Percentiles rank a stretch among this genome's conserved stretches.
Evolutionary conservation across 2,888 invertebrate species (phyloP).

Genomic region (Oscheius sp.): DNA sequence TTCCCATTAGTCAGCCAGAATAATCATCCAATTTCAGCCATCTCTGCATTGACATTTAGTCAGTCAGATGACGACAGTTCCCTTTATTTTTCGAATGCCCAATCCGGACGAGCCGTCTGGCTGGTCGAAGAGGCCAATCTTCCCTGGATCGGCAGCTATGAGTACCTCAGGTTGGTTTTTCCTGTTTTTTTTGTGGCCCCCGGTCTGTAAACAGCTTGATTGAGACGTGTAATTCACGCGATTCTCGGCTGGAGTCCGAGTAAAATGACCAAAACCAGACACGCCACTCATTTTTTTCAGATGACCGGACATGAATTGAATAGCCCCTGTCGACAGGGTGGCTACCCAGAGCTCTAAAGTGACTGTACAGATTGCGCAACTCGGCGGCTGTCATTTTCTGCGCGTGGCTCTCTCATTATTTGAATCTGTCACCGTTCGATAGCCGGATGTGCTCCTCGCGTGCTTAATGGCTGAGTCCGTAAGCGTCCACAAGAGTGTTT

Average conservation of each 20-base stretch:
- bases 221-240: background rate
- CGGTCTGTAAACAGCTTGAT: background rate
- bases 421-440: conserved; percentile 28
- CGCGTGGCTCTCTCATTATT: conserved; percentile 12
- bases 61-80: conserved; percentile 55
- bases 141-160: conserved; percentile 67
- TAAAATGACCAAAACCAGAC: conserved; percentile 18
- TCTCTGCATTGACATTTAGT: conserved; percentile 31
- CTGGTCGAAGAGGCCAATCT: conserved; percentile 56
- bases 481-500: conserved; percentile 39
- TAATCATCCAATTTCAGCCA: conserved; percentile 34
- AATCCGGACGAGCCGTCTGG: conserved; percentile 60
- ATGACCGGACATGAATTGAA: conserved; percentile 33
- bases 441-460: conserved; percentile 33
- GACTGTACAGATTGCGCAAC: conserved; percentile 18
- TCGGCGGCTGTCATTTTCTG: conserved; percentile 15
- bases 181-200: background rate
- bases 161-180: conserved; percentile 57
- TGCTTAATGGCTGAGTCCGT: conserved; percentile 39
- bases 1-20: background rate
- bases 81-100: conserved; percentile 52
- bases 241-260: background rate
- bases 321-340: background rate
- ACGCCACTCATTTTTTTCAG: conserved; percentile 24
- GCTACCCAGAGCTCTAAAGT: background rate